Evolutionary conservation across 2,113 vertebrate species (phyloP).

Genomic region (Cervus canadensis): DNA sequence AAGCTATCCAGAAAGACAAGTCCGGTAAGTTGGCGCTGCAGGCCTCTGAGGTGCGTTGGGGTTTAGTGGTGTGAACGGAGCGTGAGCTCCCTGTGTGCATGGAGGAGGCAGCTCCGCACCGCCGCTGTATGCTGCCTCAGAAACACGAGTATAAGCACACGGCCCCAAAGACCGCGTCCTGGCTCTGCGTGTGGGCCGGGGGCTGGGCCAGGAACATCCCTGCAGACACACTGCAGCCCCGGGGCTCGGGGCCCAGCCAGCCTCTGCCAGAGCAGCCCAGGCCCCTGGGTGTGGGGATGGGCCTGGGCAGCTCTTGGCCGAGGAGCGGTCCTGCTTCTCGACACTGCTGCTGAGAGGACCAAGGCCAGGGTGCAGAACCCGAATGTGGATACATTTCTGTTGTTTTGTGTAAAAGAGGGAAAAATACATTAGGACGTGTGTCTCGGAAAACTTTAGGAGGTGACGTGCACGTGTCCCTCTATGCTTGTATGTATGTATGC

Average conservation of each 20-base stretch:
- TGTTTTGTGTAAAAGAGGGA: neutral
- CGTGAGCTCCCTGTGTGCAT: neutral
- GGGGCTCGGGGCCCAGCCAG: neutral
- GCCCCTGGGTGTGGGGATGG: neutral
- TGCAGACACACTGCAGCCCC: neutral
- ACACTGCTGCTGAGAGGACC: neutral
- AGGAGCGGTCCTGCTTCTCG: neutral
- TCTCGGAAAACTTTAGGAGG: neutral
- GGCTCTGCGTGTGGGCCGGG: neutral
- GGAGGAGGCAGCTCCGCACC: neutral
- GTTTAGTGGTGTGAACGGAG: neutral
- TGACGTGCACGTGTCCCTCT: accelerated
- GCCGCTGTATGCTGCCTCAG: neutral
- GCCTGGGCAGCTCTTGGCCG: neutral
- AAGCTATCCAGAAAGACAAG: conserved; percentile 98
- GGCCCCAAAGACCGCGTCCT: neutral
- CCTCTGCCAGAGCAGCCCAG: neutral
- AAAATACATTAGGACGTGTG: too few species aligned
- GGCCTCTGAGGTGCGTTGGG: neutral
- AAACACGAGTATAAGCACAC: neutral
- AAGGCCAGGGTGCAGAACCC: neutral
- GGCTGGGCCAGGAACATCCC: neutral
- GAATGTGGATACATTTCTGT: neutral
- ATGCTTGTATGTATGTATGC: accelerated
- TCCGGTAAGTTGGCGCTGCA: conserved; percentile 84